Evolutionary conservation across 1,140 invertebrate genomes (phyloP), one percentile per base, ranked within the genome.

Genomic region (Euura lappo): DNA sequence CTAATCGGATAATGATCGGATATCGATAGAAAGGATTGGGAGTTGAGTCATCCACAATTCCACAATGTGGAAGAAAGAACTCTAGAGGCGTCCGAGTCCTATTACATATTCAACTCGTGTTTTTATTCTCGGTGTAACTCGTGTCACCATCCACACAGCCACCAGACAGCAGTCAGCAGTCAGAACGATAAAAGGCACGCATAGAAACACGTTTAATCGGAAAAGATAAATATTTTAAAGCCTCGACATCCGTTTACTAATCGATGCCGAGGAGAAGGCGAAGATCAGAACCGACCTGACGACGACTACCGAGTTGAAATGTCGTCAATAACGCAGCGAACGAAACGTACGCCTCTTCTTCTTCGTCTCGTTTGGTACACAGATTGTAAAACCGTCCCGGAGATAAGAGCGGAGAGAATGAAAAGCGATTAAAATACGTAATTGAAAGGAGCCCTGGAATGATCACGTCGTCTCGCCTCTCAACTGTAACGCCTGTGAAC

Each of bases 191-290:
- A 28, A 28, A 28, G 28, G 28, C 8, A 60, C 13, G 51, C 51
- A 60, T 60, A 60, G 13, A 60, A 60, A 60, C 2, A 60, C 8
- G 51, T 6, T 60, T 60, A 60, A 60, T 60, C 51, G 51, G 51
- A 60, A 60, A 60, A 60, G 51, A 60, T 60, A 60, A 60, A 60
- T 60, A 60, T 60, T 60, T 60, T 60, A 60, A 60, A 11, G 51
- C 51, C 51, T 60, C 51, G 6, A 60, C 51, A 60, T 60, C 51
- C 51, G 51, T 60, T n/a, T n/a, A 60, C 8, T 60, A 60, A 60
- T 60, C 10, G 51, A 28, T 28, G 28, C 28, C 28, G 1, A 28
- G 28, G 28, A 28, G 28, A 28, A 28, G 28, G 28, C 28, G 28
- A 28, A 1, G 28, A 28, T 28, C 28, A 28, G 28, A 28, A 28